A percentile compares a stretch with the other conserved stretches of the same genome.
phyloP scores from a whole-genome alignment of 2,113 vertebrate genomes.

The Rhea americana region DNA sequence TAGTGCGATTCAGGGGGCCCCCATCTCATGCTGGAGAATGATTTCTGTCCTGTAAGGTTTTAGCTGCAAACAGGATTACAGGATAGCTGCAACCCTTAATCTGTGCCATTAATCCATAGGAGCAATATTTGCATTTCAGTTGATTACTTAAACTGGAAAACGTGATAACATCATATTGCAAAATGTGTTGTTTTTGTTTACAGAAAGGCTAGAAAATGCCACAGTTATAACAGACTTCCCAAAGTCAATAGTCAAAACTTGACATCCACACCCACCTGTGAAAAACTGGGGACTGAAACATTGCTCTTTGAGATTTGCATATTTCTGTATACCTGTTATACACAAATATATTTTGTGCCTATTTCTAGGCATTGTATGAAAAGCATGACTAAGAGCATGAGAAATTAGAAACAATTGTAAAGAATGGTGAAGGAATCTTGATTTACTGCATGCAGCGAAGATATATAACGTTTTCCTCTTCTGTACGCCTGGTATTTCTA shows the following conservation, averaged over 20 bases:
- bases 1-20: too few relatives aligned
- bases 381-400: neutral
- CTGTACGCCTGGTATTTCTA: neutral
- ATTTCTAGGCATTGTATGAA: neutral
- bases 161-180: neutral
- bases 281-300: neutral
- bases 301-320: neutral
- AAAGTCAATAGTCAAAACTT: too few relatives aligned
- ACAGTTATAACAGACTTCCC: too few relatives aligned
- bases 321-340: neutral
- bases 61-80: neutral
- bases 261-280: accelerated
- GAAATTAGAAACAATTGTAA: neutral
- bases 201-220: neutral
- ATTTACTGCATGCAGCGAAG: neutral
- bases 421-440: neutral
- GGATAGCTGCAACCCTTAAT: neutral
- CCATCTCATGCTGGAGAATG: neutral
- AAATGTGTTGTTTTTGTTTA: neutral
- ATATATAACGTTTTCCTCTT: neutral
- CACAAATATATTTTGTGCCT: neutral
- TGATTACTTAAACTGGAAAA: neutral
- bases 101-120: neutral
- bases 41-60: neutral
- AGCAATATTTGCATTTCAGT: neutral